Percentiles rank a stretch among this genome's conserved stretches.
These are phyloP conservation scores for Anguilla obscura DNA, from an alignment of 2,797 vertebrate genomes.

Conservation along the genomic window DNA sequence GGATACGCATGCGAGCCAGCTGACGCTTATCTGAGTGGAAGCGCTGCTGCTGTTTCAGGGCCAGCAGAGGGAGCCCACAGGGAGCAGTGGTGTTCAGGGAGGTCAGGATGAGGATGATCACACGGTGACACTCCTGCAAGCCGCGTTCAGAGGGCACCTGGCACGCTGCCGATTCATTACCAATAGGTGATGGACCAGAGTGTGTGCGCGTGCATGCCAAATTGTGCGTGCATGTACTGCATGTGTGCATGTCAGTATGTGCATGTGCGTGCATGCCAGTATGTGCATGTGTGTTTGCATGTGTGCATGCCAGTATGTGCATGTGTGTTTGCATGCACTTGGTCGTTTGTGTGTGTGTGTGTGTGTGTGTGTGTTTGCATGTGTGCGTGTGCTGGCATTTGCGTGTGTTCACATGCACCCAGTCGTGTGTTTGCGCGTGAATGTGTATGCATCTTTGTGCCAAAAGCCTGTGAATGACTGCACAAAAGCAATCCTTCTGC, in stretches of 20 bases:
- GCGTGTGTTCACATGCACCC: constrained; percentile 33
- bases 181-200: constrained; percentile 66
- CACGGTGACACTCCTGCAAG: constrained; percentile 73
- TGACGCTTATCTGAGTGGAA: background rate
- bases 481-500: background rate
- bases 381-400: constrained; percentile 25
- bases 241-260: constrained; percentile 19
- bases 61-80: constrained; percentile 24
- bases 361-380: constrained; percentile 1
- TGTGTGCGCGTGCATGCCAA: no score
- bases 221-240: background rate
- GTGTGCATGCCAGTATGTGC: background rate
- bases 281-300: background rate
- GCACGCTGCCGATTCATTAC: constrained; percentile 59
- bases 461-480: background rate
- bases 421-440: background rate
- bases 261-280: constrained; percentile 31
- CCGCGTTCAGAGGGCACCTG: constrained; percentile 81
- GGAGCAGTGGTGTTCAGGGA: constrained; percentile 23
- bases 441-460: background rate
- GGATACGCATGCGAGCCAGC: background rate
- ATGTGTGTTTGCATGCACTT: background rate
- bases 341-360: background rate
- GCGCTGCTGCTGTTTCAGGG: constrained; percentile 46
- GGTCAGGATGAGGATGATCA: constrained; percentile 57